Evolutionary conservation across 2,888 invertebrate species (phyloP).

Genomic region (Cephus nigrinus): DNA sequence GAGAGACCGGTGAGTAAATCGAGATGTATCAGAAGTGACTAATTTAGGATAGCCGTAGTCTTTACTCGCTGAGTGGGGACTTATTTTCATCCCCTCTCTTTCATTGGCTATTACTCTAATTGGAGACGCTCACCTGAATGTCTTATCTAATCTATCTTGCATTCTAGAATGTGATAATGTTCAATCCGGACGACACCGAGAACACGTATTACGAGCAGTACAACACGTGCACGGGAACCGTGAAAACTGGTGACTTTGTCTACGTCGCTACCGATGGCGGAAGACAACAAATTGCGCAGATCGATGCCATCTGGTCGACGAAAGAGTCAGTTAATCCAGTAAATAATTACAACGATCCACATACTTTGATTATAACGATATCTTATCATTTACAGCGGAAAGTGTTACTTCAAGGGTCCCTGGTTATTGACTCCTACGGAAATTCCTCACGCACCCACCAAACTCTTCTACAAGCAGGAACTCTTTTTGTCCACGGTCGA

Average conservation of each 20-base stretch:
- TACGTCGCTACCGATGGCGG: conserved; percentile 93
- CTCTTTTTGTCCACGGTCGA: conserved; percentile 91
- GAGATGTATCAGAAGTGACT: accelerated
- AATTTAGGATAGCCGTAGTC: background rate
- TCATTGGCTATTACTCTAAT: no score
- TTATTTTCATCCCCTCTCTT: no score
- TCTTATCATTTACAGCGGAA: conserved; percentile 72
- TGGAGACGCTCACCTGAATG: no score
- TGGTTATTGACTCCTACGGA: conserved; percentile 92
- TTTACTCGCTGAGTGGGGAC: no score
- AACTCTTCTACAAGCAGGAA: conserved; percentile 93
- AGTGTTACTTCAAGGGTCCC: conserved; percentile 93
- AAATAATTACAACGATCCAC: background rate
- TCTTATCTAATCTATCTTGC: conserved; percentile 20
- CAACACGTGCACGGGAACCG: conserved; percentile 84
- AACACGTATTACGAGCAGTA: conserved; percentile 94
- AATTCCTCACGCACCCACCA: conserved; percentile 81
- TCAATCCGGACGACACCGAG: conserved; percentile 78
- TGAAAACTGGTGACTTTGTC: conserved; percentile 93
- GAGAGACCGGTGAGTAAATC: conserved; percentile 79
- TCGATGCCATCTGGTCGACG: conserved; percentile 95
- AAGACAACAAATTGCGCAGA: conserved; percentile 90
- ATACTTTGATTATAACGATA: background rate
- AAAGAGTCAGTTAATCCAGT: conserved; percentile 76
- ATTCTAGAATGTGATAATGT: conserved; percentile 81